Evolutionary conservation across 2,797 vertebrate species (phyloP).

Genomic region (Parauchenoglanis ngamensis): DNA sequence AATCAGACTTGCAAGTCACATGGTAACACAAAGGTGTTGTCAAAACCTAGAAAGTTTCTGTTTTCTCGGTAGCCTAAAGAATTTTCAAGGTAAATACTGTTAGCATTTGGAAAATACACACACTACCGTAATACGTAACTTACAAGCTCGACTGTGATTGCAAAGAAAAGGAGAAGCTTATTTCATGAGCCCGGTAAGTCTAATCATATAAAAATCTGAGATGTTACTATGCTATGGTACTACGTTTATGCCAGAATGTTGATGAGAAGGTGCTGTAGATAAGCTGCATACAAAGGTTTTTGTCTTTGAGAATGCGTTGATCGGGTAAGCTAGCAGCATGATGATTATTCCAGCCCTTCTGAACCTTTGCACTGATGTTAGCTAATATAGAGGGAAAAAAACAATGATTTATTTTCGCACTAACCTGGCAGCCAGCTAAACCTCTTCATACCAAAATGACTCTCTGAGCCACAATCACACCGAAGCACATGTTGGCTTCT

Average conservation of each 20-base stretch:
- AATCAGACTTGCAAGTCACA: background rate
- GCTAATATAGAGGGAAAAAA: background rate
- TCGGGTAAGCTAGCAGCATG: background rate
- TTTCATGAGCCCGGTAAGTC: background rate
- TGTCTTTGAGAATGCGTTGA: background rate
- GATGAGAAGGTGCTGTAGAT: background rate
- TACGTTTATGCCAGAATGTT: background rate
- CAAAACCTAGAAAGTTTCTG: background rate
- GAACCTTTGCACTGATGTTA: conserved; percentile 1
- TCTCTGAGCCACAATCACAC: background rate
- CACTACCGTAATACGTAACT: background rate
- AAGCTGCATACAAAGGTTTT: background rate
- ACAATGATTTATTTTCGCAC: background rate
- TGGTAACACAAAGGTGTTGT: background rate
- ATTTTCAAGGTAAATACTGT: background rate
- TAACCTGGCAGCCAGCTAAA: background rate
- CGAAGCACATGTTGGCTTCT: background rate
- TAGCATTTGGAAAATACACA: background rate
- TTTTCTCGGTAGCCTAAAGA: background rate
- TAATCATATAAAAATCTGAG: conserved; percentile 5
- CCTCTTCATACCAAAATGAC: background rate
- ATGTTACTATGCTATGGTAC: background rate
- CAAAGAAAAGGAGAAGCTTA: background rate
- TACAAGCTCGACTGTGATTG: background rate
- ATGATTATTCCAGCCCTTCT: background rate